A percentile compares a stretch with the other conserved stretches of the same genome.
phyloP scores from a whole-genome alignment of 92 coral and sea anemone species.

The Zoanthus sociatus region DNA sequence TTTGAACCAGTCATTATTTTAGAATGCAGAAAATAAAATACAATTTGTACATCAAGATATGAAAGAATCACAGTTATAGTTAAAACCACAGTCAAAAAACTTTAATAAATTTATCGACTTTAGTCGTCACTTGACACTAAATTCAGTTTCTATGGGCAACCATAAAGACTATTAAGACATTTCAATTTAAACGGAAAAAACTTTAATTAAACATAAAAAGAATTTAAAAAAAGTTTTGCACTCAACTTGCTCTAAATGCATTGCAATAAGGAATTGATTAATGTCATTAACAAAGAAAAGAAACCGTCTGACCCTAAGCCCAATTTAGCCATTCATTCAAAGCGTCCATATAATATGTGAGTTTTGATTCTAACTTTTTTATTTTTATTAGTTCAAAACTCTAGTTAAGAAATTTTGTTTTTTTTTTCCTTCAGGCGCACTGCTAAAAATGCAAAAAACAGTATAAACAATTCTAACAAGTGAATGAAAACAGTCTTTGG shows the following conservation, averaged over 20 bases:
- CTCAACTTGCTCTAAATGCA: conserved; percentile 19
- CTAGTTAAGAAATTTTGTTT: no score
- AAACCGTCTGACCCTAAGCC: not conserved
- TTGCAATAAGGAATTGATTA: conserved; percentile 18
- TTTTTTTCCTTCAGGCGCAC: no score
- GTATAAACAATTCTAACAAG: no score
- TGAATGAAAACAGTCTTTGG: no score
- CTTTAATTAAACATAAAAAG: conserved; percentile 25
- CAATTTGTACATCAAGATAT: not conserved
- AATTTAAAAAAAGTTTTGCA: conserved; percentile 23
- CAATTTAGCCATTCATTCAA: no score
- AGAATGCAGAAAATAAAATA: not conserved
- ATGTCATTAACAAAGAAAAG: conserved; percentile 14
- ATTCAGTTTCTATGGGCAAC: conserved; percentile 6
- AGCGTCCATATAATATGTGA: no score
- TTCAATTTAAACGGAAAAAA: conserved; percentile 29
- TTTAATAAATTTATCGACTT: not conserved
- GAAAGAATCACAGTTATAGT: not conserved
- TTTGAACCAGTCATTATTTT: not conserved
- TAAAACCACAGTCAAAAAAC: not conserved
- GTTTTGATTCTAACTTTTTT: no score
- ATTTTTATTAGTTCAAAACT: no score
- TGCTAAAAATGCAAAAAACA: no score
- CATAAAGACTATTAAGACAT: conserved; percentile 30
- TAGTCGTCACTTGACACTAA: conserved; percentile 8